Evolutionary conservation across 2,888 invertebrate species (phyloP).

Genomic region (Microctonus brassicae): DNA sequence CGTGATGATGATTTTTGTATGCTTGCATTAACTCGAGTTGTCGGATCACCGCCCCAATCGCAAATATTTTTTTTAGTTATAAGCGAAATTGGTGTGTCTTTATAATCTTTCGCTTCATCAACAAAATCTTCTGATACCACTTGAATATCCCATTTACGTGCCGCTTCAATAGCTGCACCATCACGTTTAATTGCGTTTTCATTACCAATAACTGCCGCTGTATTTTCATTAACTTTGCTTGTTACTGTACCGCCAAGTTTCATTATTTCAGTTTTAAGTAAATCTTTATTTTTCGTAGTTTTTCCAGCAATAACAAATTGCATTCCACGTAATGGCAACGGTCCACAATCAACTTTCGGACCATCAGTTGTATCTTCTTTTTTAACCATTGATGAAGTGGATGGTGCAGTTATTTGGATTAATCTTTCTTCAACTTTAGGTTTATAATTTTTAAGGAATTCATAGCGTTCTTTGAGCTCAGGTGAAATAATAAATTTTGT

Average conservation of each 20-base stretch:
- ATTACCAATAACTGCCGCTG: slow-evolving; percentile 84
- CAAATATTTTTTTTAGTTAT: slow-evolving; percentile 82
- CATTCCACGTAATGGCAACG: slow-evolving; percentile 82
- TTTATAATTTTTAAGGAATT: slow-evolving; percentile 76
- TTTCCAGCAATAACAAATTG: slow-evolving; percentile 80
- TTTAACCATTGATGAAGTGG: slow-evolving; percentile 71
- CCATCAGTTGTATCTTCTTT: slow-evolving; percentile 71
- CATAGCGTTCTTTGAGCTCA: slow-evolving; percentile 72
- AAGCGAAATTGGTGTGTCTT: slow-evolving; percentile 75
- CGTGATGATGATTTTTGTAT: slow-evolving; percentile 73
- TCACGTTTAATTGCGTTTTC: slow-evolving; percentile 78
- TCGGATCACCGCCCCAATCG: slow-evolving; percentile 85
- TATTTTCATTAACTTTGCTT: slow-evolving; percentile 75
- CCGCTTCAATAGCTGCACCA: slow-evolving; percentile 76
- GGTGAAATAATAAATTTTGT: slow-evolving; percentile 78
- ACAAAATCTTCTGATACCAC: slow-evolving; percentile 85
- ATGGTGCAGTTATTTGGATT: slow-evolving; percentile 73
- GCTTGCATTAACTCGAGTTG: slow-evolving; percentile 72
- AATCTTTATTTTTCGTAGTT: slow-evolving; percentile 73
- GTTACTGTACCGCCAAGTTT: slow-evolving; percentile 83
- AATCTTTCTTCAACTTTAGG: slow-evolving; percentile 74
- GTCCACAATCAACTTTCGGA: slow-evolving; percentile 76
- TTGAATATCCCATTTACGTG: slow-evolving; percentile 79
- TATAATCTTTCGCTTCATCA: slow-evolving; percentile 76
- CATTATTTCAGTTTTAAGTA: slow-evolving; percentile 78